Evolutionary conservation across 2,113 vertebrate genomes (phyloP), one percentile per base, ranked within the genome.

Genomic region (Paracanthobrama guichenoti): DNA sequence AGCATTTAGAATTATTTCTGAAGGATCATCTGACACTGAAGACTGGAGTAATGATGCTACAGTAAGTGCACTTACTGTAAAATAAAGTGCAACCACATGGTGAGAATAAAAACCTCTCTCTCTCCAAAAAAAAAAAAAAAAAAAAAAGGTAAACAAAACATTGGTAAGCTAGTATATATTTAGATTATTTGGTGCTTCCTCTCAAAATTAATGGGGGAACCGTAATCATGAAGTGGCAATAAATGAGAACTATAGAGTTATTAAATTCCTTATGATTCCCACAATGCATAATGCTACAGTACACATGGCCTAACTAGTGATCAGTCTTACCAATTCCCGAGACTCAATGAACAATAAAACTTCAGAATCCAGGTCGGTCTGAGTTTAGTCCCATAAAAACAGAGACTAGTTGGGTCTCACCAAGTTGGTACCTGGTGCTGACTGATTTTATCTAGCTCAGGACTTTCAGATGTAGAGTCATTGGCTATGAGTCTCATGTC

Each of bases 371-470:
- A 78, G 75, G 75, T 59, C 75, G 39, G 2, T 78, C 24, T 31
- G 73, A 53, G 55, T 79, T 79, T 79, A 24, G 57, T 42, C 31
- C 76, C 2, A n/a, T 60, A 44, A 62, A 35, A 42, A 44, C 16
- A 79, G 76, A 76, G 28, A 22, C 28, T 55, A 20, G 48, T 55
- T 60, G 75, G 55, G 31, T 22, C 44, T 22, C 44, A 81, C 44
- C 26, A 35, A 13, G 20, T 67, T 22, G 44, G 42, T 62, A 35
- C 60, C 26, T 35, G 28, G 16, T 31, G 13, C 46, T n/a, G 80
- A 82, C 28, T 82, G 20, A 82, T 82, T 82, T 82, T 57, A 71
- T 82, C 48, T 55, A 5, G 4, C 12, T 16, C 39, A n/a, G 50
- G 22, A 67, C 62, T 14, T 66, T 48, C 64, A 28, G 11, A 28